Percentiles rank a stretch among this genome's conserved stretches.
Conservation (phyloP, 2,113 vertebrate genomes). For the Jaculus jaculus region DNA sequence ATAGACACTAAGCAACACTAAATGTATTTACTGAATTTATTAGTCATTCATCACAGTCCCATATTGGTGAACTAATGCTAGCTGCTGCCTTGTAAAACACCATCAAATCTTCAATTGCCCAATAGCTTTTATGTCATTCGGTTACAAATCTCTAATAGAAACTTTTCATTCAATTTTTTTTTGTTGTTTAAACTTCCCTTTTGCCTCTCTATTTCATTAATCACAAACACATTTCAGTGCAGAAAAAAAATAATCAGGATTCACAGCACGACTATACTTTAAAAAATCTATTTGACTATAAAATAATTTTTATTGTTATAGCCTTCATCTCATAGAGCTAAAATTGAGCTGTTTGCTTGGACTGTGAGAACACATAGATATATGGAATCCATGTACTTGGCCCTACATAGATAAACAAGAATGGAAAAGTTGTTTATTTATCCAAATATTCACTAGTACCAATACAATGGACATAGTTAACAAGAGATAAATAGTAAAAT, state of each 20-base stretch:
- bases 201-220: background rate
- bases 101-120: background rate
- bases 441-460: background rate
- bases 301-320: slow-evolving; percentile 35
- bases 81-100: background rate
- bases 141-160: background rate
- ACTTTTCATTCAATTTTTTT: background rate
- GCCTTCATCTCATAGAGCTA: background rate
- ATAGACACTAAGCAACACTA: background rate
- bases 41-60: background rate
- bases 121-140: background rate
- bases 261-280: background rate
- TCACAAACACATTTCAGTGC: background rate
- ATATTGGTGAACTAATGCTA: background rate
- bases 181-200: slow-evolving; percentile 23
- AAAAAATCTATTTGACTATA: background rate
- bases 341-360: background rate
- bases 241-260: background rate
- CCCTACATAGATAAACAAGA: background rate
- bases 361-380: background rate
- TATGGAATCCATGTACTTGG: background rate
- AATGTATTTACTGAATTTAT: background rate
- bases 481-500: background rate
- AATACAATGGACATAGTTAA: background rate
- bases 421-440: background rate